phyloP scores from a whole-genome alignment of 1,140 invertebrate species.

The Drosophila kepulauana region DNA sequence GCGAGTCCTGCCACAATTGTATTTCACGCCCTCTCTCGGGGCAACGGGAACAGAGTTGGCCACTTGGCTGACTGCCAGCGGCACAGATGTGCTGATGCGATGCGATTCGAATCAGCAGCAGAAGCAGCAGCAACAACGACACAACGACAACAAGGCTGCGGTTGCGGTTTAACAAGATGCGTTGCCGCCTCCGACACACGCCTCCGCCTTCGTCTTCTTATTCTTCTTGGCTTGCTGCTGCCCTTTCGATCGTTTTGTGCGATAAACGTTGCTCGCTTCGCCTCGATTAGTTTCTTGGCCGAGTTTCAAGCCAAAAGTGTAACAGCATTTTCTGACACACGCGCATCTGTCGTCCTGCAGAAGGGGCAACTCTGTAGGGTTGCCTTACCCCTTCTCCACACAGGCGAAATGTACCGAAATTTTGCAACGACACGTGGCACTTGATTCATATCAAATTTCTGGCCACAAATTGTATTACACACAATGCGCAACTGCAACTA shows the following conservation, averaged over 20 bases:
- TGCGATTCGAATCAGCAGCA: constrained; percentile 63
- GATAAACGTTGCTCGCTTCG: constrained; percentile 69
- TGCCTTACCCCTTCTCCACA: constrained; percentile 5
- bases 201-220: constrained; percentile 13
- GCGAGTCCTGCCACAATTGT: constrained; percentile 59
- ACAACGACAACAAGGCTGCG: constrained; percentile 39
- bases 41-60: constrained; percentile 58
- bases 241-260: constrained; percentile 11
- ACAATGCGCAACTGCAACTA: constrained; percentile 64
- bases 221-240: constrained; percentile 1
- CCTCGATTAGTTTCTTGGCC: constrained; percentile 60
- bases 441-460: constrained; percentile 82
- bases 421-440: constrained; percentile 80
- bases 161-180: constrained; percentile 84
- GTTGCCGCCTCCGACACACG: constrained; percentile 67
- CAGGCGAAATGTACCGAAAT: constrained; percentile 23
- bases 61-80: constrained; percentile 18
- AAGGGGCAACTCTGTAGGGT: constrained; percentile 9
- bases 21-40: constrained; percentile 58
- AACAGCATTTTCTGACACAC: constrained; percentile 67
- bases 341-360: constrained; percentile 73
- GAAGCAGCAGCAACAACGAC: no score
- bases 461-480: constrained; percentile 62
- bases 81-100: constrained; percentile 80
- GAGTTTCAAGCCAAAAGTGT: constrained; percentile 70